Conservation (phyloP, 2,888 invertebrate genomes). For the Melieria crassipennis region DNA sequence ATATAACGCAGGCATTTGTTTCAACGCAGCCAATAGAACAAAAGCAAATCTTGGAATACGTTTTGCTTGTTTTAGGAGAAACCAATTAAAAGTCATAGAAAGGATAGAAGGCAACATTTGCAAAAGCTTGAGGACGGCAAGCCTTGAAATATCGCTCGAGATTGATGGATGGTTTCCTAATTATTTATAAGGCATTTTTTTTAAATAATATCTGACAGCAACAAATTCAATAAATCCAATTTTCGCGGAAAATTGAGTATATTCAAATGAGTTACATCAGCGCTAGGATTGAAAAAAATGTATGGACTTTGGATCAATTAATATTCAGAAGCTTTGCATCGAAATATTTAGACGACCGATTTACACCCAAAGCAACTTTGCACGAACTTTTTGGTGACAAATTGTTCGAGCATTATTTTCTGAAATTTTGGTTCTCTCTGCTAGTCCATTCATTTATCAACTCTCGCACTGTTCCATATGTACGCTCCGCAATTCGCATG, state of each 20-base stretch:
- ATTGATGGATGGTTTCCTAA: neutral
- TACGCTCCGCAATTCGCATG: neutral
- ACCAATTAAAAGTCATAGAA: neutral
- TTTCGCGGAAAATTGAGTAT: no score
- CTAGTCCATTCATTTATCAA: neutral
- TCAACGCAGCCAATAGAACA: neutral
- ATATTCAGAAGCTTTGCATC: no score
- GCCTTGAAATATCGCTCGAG: neutral
- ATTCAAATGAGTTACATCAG: no score
- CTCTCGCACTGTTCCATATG: neutral
- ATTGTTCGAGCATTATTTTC: no score
- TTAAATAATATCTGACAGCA: neutral
- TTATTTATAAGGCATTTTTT: neutral
- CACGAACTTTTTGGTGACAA: no score
- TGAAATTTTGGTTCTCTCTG: no score
- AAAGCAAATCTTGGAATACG: neutral
- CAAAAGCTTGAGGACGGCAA: conserved; percentile 2
- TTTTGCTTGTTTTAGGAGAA: neutral
- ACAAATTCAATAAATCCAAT: neutral
- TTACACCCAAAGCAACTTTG: no score
- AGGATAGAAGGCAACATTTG: neutral
- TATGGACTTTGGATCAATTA: no score
- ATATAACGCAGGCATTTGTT: neutral
- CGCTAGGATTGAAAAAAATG: no score
- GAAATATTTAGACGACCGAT: no score